A percentile compares a stretch with the other conserved stretches of the same genome.
Evolutionary conservation across 2,797 vertebrate genomes (phyloP).

Genomic region (Paguma larvata): DNA sequence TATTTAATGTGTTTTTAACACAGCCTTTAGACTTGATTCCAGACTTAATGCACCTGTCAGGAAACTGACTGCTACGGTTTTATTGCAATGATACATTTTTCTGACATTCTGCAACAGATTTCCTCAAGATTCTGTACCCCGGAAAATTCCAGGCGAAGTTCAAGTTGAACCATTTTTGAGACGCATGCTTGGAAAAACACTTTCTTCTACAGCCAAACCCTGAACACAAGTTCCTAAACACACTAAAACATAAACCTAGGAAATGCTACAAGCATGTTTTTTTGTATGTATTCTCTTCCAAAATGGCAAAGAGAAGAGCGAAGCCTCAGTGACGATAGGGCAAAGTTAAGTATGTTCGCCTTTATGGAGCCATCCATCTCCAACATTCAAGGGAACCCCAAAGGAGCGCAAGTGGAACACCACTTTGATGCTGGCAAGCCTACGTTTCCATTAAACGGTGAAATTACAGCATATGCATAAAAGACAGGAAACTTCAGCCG

Average conservation of each 20-base stretch:
- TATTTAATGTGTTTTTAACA: slow-evolving; percentile 39
- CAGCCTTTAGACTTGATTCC: slow-evolving; percentile 64
- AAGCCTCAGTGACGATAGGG: not conserved
- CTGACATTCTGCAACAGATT: slow-evolving; percentile 53
- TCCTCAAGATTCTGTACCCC: not conserved
- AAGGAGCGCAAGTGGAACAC: not conserved
- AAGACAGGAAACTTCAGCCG: not conserved
- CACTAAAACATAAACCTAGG: slow-evolving; percentile 18
- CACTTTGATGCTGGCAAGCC: slow-evolving; percentile 21
- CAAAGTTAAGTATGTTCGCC: not conserved
- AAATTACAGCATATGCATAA: slow-evolving; percentile 43
- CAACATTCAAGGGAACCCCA: not conserved
- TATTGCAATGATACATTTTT: slow-evolving; percentile 12
- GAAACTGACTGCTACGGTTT: not conserved
- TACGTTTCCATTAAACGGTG: not conserved
- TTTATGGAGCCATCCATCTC: not conserved
- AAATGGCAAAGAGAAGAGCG: slow-evolving; percentile 46
- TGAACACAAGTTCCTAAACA: not conserved
- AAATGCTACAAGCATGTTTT: not conserved
- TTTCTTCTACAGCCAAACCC: slow-evolving; percentile 22
- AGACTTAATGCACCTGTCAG: not conserved
- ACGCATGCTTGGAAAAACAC: slow-evolving; percentile 6
- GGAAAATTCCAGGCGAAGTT: not conserved
- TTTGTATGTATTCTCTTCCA: slow-evolving; percentile 11
- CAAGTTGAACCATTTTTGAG: not conserved